Evolutionary conservation across 2,888 invertebrate species (phyloP).

Genomic region (Lysandra bellargus): DNA sequence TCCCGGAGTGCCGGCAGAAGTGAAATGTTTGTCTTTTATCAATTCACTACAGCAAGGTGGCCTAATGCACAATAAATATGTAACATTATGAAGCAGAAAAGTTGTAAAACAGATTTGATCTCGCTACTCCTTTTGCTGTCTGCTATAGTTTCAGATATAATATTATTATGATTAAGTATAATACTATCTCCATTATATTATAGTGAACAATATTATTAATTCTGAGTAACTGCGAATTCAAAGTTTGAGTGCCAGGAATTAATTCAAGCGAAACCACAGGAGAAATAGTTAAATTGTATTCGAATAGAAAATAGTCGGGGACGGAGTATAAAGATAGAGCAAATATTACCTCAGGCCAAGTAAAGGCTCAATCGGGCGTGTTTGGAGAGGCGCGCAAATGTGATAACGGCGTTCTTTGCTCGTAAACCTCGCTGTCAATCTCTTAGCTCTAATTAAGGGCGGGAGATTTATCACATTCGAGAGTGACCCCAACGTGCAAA

Average conservation of each 20-base stretch:
- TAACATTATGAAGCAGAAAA: no score
- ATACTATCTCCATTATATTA: no score
- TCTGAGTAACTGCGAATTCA: no score
- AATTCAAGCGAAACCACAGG: neutral
- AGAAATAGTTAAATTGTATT: neutral
- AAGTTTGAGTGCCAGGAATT: neutral
- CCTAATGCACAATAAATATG: no score
- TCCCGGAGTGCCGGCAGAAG: no score
- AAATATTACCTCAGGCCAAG: conserved; percentile 41
- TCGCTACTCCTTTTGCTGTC: no score
- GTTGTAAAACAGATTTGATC: no score
- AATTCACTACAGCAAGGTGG: neutral
- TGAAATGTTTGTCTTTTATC: conserved; percentile 33
- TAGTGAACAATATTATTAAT: no score
- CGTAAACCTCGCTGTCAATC: conserved; percentile 54
- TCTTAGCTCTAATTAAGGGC: conserved; percentile 52
- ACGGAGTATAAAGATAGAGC: conserved; percentile 21
- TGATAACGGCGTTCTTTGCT: conserved; percentile 60
- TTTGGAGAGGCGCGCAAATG: conserved; percentile 65
- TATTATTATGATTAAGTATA: no score
- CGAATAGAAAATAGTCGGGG: neutral
- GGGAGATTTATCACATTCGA: conserved; percentile 52
- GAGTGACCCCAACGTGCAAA: neutral
- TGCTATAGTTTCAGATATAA: no score
- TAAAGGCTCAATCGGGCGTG: conserved; percentile 52